Evolutionary conservation across 2,797 vertebrate genomes (phyloP).

Genomic region (Toxotes lorentzi): DNA sequence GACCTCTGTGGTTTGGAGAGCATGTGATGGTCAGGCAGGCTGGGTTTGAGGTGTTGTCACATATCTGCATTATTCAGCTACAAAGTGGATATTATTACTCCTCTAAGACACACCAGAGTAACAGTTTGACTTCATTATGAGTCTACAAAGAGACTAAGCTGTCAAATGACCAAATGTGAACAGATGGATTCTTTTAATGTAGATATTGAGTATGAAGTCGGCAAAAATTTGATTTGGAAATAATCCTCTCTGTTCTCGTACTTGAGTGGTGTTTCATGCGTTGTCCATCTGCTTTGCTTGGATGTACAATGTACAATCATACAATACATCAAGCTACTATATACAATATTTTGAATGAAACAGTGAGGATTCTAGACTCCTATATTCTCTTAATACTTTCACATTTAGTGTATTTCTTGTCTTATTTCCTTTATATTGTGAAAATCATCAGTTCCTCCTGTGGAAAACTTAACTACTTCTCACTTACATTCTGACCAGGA

Average conservation of each 20-base stretch:
- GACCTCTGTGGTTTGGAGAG: conserved; percentile 54
- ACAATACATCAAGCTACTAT: neutral
- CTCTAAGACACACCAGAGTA: conserved; percentile 22
- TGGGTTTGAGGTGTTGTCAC: conserved; percentile 48
- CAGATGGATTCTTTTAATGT: conserved; percentile 17
- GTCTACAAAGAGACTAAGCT: neutral
- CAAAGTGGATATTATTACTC: conserved; percentile 43
- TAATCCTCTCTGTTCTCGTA: neutral
- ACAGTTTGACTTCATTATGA: conserved; percentile 29
- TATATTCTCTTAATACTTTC: neutral
- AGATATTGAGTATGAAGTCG: neutral
- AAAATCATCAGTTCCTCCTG: neutral
- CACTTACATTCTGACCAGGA: conserved; percentile 8
- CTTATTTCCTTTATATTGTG: neutral
- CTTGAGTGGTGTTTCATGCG: neutral
- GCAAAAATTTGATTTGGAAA: neutral
- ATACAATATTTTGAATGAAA: neutral
- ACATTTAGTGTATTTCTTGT: neutral
- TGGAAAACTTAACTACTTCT: conserved; percentile 8
- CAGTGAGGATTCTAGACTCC: too few species aligned
- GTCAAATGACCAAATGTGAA: conserved; percentile 7
- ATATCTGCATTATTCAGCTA: conserved; percentile 36
- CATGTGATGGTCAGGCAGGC: conserved; percentile 47
- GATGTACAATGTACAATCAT: conserved; percentile 1
- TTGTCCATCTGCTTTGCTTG: conserved; percentile 15